Base-by-base conservation (phyloP, 2,888 invertebrate species). In the Eupithecia insigniata region DNA sequence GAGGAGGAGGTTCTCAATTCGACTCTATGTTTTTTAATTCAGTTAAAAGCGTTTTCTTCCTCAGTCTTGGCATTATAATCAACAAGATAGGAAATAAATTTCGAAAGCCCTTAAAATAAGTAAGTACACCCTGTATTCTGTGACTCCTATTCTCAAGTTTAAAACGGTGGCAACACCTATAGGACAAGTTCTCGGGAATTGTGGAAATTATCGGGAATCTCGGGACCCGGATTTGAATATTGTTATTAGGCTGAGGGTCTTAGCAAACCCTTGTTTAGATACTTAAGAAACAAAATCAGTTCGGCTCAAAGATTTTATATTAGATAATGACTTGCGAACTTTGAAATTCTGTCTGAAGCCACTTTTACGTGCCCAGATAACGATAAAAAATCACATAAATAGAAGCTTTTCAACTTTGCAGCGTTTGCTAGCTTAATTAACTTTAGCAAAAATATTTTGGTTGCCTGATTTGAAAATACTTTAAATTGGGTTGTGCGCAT, bases 151-250 rank as follows among this genome's bases (percentile, higher is more conserved):
- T 60, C 60, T 62, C 62, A 39, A 72, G 68, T 69, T 64, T 67
- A 67, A 69, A 70, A 73, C 34, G 65, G 69, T 65, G 67, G 36
- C 67, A 60, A 46, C 67, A 70, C 67, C 16, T 66, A 68, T 61
- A 32, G 66, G 58, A 58, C 55, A 69, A 71, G 69, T 69, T 74
- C 60, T 74, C 62, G 69, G 66, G 55, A 69, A 66, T 66, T 58
- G 55, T 65, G 69, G 71, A 69, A 74, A 74, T 74, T 74, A 71
- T 69, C 71, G 61, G 30, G 39, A 68, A 73, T 65, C 55, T 62
- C 60, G 34, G 12, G 34, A n/a, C 62, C 62, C 60, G 60, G 60
- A 34, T 34, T 62, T 62, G 62, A 62, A 62, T 62, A 62, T 62
- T 62, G 62, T 62, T 62, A 62, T 62, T 34, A 32, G 28, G 60